Base-by-base conservation (phyloP, 2,797 vertebrate genomes). In the Meda fulgida region DNA sequence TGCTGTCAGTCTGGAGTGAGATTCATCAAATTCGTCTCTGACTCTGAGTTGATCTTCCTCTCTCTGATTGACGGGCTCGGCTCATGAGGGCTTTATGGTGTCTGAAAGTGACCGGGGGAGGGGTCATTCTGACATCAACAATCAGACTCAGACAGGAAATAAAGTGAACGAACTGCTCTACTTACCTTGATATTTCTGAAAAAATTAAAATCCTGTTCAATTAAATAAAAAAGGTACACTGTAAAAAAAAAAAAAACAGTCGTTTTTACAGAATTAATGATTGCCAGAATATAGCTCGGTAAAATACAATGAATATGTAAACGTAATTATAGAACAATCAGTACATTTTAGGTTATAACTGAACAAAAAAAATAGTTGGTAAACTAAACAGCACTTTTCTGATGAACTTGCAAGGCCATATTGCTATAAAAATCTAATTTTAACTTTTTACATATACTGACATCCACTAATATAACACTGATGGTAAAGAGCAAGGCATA, bases 101-200 rank as follows among this genome's bases (percentile, higher is more conserved):
- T 29, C 11, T n/a, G 19, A 36, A 29, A 63, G 60, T 29, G 7
- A 65, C 60, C 2, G 14, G 2, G 55, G 71, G 81, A 48, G 71
- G 81, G 81, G 40, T 73, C 58, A 81, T 6, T 7, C 80, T 82
- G 26, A 81, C 80, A 73, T 34, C 13, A 73, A 34, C n/a, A 81
- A 81, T 69, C 79, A 73, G 2, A 65, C 26, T 65, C 26, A 65
- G n/a, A 26, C 7, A 43, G 7, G 3, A 71, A 40, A 38, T 43
- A 38, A 70, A 70, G 11, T 13, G 11, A 58, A 46, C 29, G 1
- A 81, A 55, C 66, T 21, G 16, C 16, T 80, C 36, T 29, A 51
- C 26, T 48, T 75, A 51, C 14, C 23, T 71, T 71, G 1, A 43
- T 7, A 11, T 71, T 71, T 43, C 5, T 23, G 5, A 13, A 40